Evolutionary conservation across 2,888 invertebrate genomes (phyloP).

Genomic region (Penaeus monodon): DNA sequence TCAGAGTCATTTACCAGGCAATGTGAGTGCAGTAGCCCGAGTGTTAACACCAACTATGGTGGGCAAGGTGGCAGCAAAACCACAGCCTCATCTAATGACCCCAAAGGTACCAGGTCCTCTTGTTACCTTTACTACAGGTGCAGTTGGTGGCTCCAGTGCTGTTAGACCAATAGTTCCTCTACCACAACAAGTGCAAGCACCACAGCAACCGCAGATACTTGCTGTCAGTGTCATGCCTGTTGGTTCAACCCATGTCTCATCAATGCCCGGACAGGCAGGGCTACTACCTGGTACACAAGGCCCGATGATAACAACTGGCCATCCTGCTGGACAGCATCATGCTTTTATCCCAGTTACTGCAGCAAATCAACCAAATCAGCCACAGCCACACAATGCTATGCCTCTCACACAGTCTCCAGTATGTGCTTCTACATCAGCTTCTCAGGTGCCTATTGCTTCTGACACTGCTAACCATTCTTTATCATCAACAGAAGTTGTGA

Average conservation of each 20-base stretch:
- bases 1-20: slow-evolving; percentile 46
- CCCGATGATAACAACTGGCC: slow-evolving; percentile 9
- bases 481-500: slow-evolving; percentile 8
- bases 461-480: neutral
- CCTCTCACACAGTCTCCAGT: too few species aligned
- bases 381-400: too few species aligned
- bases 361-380: too few species aligned
- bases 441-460: slow-evolving; percentile 16
- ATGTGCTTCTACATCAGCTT: slow-evolving; percentile 10
- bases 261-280: slow-evolving; percentile 31
- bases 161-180: slow-evolving; percentile 55
- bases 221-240: slow-evolving; percentile 61
- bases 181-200: slow-evolving; percentile 33
- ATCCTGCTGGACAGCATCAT: slow-evolving; percentile 1
- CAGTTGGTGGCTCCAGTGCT: slow-evolving; percentile 28
- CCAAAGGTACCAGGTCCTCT: slow-evolving; percentile 50
- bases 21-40: slow-evolving; percentile 53
- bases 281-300: slow-evolving; percentile 14
- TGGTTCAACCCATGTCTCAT: slow-evolving; percentile 41
- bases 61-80: slow-evolving; percentile 56
- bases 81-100: slow-evolving; percentile 49
- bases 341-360: too few species aligned
- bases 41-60: slow-evolving; percentile 50
- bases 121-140: slow-evolving; percentile 52
- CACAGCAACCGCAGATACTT: slow-evolving; percentile 56